A percentile compares a stretch with the other conserved stretches of the same genome.
phyloP scores from a whole-genome alignment of 2,113 vertebrate genomes.

The Ursus arctos region DNA sequence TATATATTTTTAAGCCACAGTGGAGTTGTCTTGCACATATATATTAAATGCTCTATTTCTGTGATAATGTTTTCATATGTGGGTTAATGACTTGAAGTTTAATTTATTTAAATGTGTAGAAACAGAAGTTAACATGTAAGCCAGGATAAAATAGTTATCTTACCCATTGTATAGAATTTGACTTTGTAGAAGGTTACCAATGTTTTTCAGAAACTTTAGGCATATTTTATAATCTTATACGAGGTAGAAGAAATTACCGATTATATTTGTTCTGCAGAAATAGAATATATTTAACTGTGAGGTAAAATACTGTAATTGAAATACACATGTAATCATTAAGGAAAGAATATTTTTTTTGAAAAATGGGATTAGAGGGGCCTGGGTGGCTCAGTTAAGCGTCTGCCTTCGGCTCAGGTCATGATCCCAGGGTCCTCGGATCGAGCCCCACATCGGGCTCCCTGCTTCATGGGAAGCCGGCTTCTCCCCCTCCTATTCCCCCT shows the following conservation, averaged over 20 bases:
- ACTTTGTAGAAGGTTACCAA: not conserved
- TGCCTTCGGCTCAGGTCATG: too few species aligned
- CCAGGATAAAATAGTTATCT: not conserved
- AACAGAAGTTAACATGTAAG: not conserved
- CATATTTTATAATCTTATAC: slow-evolving; percentile 4
- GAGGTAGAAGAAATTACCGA: not conserved
- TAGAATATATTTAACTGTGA: slow-evolving; percentile 16
- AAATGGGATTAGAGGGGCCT: not conserved
- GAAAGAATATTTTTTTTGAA: not conserved
- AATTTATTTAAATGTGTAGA: slow-evolving; percentile 31
- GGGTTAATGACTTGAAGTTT: slow-evolving; percentile 9
- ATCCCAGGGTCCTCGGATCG: too few species aligned
- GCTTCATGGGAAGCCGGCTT: too few species aligned
- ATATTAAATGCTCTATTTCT: not conserved
- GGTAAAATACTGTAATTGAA: slow-evolving; percentile 7
- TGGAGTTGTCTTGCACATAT: not conserved
- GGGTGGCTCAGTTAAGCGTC: too few species aligned
- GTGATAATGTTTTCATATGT: not conserved
- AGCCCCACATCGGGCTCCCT: too few species aligned
- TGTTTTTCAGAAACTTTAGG: slow-evolving; percentile 26
- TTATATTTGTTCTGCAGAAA: not conserved
- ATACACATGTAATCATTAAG: not conserved
- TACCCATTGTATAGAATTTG: not conserved
- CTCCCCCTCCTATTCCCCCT: too few species aligned
- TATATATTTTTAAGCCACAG: not conserved